These are phyloP conservation scores for Delichon dasypus DNA, from an alignment of 2,797 vertebrate species.

Conservation along the genomic window DNA sequence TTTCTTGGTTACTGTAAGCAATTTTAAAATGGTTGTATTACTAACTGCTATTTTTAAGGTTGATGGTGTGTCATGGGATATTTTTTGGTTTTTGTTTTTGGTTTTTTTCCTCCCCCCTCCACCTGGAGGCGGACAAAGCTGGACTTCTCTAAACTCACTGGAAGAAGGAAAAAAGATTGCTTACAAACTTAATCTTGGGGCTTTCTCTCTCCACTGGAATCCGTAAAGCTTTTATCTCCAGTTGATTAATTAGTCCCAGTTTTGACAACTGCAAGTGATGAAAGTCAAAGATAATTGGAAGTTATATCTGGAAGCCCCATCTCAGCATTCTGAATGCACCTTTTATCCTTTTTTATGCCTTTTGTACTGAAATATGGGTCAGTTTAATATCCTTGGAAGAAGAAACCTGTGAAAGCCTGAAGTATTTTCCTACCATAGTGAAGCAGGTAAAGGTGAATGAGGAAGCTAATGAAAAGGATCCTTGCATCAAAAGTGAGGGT, in stretches of 20 bases:
- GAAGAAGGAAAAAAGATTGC: background rate
- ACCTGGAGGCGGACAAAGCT: background rate
- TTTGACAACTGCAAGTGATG: background rate
- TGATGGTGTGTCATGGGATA: background rate
- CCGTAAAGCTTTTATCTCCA: background rate
- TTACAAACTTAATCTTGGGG: background rate
- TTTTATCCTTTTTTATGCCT: background rate
- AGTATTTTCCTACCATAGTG: background rate
- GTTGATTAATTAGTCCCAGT: background rate
- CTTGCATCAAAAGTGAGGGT: background rate
- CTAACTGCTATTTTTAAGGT: background rate
- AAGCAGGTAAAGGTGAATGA: background rate
- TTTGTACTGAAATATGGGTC: background rate
- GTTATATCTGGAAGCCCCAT: background rate
- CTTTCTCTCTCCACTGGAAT: background rate
- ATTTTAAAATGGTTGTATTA: background rate
- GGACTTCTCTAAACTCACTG: background rate
- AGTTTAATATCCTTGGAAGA: background rate
- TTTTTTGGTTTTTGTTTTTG: background rate
- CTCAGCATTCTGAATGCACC: background rate
- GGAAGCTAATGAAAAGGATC: constrained; percentile 6
- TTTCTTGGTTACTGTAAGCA: background rate
- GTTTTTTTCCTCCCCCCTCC: fast-evolving
- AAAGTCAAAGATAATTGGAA: background rate
- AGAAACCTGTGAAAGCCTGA: background rate